Evolutionary conservation across 2,113 vertebrate genomes (phyloP).

Genomic region (Corythornis cristatus): DNA sequence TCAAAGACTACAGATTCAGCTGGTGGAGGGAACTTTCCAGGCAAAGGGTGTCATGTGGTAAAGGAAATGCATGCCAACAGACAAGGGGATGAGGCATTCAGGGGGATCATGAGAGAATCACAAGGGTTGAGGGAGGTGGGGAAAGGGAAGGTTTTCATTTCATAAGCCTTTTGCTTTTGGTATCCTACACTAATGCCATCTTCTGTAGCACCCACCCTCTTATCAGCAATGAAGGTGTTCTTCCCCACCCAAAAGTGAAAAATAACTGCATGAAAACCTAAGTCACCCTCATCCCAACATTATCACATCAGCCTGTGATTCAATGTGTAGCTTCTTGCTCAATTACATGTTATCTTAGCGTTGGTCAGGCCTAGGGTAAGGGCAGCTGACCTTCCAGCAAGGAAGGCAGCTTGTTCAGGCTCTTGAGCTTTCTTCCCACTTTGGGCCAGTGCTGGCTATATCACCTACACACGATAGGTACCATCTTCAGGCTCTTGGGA

Average conservation of each 20-base stretch:
- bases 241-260: background rate
- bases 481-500: background rate
- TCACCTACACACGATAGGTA: background rate
- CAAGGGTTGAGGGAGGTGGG: conserved; percentile 7
- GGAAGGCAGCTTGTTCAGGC: background rate
- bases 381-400: background rate
- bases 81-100: conserved; percentile 63
- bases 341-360: background rate
- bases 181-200: background rate
- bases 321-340: background rate
- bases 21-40: conserved; percentile 49
- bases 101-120: conserved; percentile 21
- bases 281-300: background rate
- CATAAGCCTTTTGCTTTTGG: conserved; percentile 9
- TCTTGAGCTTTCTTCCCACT: background rate
- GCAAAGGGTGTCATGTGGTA: conserved; percentile 55
- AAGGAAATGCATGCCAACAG: conserved; percentile 77
- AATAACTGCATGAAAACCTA: background rate
- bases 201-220: background rate
- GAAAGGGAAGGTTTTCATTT: conserved; percentile 11
- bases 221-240: background rate
- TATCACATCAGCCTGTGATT: background rate
- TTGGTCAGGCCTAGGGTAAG: background rate
- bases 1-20: conserved; percentile 54
- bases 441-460: background rate